These are phyloP conservation scores for Chrysotoxum bicinctum DNA, from an alignment of 2,888 invertebrate species.

Conservation along the genomic window DNA sequence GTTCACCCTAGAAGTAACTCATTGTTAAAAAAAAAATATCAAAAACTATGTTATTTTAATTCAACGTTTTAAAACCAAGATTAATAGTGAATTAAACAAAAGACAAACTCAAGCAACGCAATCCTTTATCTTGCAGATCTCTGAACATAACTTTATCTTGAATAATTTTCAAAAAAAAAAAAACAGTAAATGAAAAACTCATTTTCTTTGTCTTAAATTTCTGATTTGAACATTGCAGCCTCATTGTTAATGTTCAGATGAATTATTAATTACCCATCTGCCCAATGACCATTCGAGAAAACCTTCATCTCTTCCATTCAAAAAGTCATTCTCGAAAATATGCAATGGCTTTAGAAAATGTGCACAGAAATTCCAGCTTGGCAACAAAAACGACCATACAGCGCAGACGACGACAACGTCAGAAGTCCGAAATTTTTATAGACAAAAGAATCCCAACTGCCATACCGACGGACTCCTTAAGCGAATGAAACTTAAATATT, in stretches of 20 bases:
- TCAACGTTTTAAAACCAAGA: too few relatives aligned
- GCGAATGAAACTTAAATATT: constrained; percentile 60
- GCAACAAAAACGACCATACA: background rate
- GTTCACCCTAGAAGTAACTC: too few relatives aligned
- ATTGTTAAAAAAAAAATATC: too few relatives aligned
- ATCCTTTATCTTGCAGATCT: background rate
- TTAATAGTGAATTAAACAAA: background rate
- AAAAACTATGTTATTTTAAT: too few relatives aligned
- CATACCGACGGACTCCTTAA: constrained; percentile 14
- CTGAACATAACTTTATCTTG: background rate
- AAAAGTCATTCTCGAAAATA: background rate
- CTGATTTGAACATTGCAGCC: background rate
- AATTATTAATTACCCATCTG: constrained; percentile 4
- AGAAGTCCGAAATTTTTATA: background rate
- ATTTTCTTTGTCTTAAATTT: background rate
- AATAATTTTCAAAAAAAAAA: background rate
- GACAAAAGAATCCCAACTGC: constrained; percentile 10
- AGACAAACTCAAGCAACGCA: background rate
- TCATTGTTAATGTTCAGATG: background rate
- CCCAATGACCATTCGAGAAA: background rate
- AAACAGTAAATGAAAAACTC: background rate
- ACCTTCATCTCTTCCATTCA: background rate
- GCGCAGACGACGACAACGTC: background rate
- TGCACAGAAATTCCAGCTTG: background rate
- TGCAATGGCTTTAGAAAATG: constrained; percentile 3